phyloP scores from a whole-genome alignment of 1,140 invertebrate genomes.

The Drosophila mayri region DNA sequence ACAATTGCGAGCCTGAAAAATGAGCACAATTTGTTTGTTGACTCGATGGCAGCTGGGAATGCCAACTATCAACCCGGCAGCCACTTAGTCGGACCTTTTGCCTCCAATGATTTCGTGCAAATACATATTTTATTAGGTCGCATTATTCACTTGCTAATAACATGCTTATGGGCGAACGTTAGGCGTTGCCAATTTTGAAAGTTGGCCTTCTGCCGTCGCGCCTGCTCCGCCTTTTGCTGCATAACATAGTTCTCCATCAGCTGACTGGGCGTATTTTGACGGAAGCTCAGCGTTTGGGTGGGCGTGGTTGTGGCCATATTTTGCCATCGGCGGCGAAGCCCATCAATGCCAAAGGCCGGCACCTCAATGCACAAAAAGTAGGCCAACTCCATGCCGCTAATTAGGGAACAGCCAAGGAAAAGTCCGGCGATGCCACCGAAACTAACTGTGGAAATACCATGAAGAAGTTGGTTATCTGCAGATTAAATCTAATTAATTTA shows the following conservation, averaged over 20 bases:
- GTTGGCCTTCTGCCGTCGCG: slow-evolving; percentile 27
- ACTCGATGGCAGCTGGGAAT: slow-evolving; percentile 44
- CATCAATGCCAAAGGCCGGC: slow-evolving; percentile 56
- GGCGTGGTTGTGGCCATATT: slow-evolving; percentile 6
- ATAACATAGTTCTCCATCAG: slow-evolving; percentile 67
- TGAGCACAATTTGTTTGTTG: slow-evolving; percentile 73
- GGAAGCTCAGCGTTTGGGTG: slow-evolving; percentile 54
- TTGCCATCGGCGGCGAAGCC: slow-evolving; percentile 49
- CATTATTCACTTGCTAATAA: slow-evolving; percentile 72
- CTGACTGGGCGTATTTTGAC: slow-evolving; percentile 53
- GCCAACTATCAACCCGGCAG: slow-evolving; percentile 27
- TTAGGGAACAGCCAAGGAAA: slow-evolving; percentile 90
- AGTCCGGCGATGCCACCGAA: slow-evolving; percentile 91
- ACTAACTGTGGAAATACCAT: slow-evolving; percentile 86
- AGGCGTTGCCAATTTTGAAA: slow-evolving; percentile 67
- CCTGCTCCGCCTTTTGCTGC: slow-evolving; percentile 57
- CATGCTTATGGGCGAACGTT: slow-evolving; percentile 63
- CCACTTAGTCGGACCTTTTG: slow-evolving; percentile 17
- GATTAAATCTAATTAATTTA: background rate
- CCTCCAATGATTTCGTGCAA: slow-evolving; percentile 43
- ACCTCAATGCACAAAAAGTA: slow-evolving; percentile 88
- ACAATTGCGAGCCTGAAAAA: slow-evolving; percentile 66
- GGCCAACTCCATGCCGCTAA: slow-evolving; percentile 90
- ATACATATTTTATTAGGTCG: slow-evolving; percentile 65
- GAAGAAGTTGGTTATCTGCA: background rate